phyloP scores from a whole-genome alignment of 2,113 vertebrate genomes.

The Ctenomys sociabilis region DNA sequence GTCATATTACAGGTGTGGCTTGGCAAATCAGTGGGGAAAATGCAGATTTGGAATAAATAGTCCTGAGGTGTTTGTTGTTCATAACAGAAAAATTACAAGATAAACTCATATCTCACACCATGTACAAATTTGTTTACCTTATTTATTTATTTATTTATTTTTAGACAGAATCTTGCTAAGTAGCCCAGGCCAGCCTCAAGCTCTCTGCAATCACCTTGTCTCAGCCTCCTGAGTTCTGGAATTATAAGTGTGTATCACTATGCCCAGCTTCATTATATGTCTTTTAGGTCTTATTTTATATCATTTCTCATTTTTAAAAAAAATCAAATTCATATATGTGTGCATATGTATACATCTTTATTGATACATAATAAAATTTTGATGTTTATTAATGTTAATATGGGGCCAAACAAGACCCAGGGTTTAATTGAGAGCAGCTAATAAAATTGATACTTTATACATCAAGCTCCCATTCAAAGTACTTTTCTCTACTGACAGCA shows the following conservation, averaged over 20 bases:
- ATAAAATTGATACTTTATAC: background rate
- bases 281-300: background rate
- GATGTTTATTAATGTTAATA: background rate
- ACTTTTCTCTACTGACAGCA: background rate
- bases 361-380: background rate
- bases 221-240: too few species aligned
- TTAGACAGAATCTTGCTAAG: too few species aligned
- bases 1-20: too few species aligned
- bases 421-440: background rate
- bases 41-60: background rate
- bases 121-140: background rate
- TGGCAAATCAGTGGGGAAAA: background rate
- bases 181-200: too few species aligned
- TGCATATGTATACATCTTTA: background rate
- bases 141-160: too few species aligned
- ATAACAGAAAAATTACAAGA: background rate
- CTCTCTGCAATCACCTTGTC: too few species aligned
- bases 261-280: too few species aligned
- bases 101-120: background rate
- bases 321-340: background rate
- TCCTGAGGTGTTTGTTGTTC: background rate
- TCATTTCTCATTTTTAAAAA: background rate
- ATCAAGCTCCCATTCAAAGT: background rate
- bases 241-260: too few species aligned
- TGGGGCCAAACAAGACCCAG: background rate